Base-by-base conservation (phyloP, 1,140 invertebrate genomes). In the Zaprionus davidi region DNA sequence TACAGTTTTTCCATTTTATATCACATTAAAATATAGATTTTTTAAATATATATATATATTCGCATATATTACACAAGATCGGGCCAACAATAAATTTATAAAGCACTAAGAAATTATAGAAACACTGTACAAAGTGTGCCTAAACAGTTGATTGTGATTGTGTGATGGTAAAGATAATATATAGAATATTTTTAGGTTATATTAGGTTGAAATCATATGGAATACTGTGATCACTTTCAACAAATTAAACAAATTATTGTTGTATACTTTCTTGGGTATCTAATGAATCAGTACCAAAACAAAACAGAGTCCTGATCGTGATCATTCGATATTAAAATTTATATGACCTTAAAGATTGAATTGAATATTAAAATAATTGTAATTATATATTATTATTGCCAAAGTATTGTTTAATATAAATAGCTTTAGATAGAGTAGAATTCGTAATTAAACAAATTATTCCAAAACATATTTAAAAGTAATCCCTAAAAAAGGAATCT, bases 11-110 rank as follows among this genome's bases (percentile, higher is more conserved):
- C 34, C 64, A 77, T 63, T 73, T 73, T 84, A 60, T 90, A 90
- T 90, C 86, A 90, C 85, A 90, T 90, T 86, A 82, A 90, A 90
- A 85, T 85, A 82, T 82, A 81, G 62, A 86, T 71, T 82, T 82
- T 44, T 55, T 31, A 56, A 71, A 66, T 34, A 71, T 68, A 78
- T 82, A 76, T 81, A 76, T 81, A 62, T 62, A 63, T 44, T 56
- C 66, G 62, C 60, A 76, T 71, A 82, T 83, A 83, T 81, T 88
- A 84, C 71, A 88, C 78, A 88, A 78, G 58, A 58, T 71, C 58
- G 71, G 84, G 56, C 58, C 67, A 83, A 83, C 84, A 72, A 78
- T 59, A 57, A 77, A 38, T 13, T 60, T 56, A 64, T 79, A 87
- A 78, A 83, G 71, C 75, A 88, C 70, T 81, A 71, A 71, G 49